Conservation (phyloP, 1,140 invertebrate genomes). For the Aricia agestis region DNA sequence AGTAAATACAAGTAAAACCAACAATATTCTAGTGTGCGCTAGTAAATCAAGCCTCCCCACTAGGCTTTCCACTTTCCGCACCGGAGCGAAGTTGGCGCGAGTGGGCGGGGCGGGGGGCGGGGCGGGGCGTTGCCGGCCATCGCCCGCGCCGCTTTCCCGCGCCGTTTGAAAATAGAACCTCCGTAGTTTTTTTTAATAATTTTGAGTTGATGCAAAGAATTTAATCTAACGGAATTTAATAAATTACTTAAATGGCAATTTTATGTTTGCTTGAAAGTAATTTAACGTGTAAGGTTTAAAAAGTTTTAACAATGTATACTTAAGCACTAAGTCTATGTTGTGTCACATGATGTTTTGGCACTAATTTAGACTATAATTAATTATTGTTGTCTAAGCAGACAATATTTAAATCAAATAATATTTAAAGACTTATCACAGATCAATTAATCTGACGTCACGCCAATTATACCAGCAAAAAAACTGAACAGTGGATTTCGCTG, state of each 20-base stretch:
- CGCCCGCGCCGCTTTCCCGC: slow-evolving; percentile 45
- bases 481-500: background rate
- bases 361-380: too few relatives aligned
- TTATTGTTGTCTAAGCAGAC: too few relatives aligned
- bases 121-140: slow-evolving; percentile 27
- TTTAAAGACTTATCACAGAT: too few relatives aligned
- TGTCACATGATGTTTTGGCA: too few relatives aligned
- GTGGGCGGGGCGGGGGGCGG: slow-evolving; percentile 58
- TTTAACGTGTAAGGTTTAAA: too few relatives aligned
- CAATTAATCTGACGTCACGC: background rate
- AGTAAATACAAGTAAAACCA: background rate
- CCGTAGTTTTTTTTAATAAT: background rate
- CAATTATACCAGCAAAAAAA: background rate
- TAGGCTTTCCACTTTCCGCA: slow-evolving; percentile 56
- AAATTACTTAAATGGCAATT: too few relatives aligned
- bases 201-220: slow-evolving; percentile 1
- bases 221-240: too few relatives aligned
- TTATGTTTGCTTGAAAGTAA: too few relatives aligned
- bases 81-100: slow-evolving; percentile 54
- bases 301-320: too few relatives aligned
- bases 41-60: background rate
- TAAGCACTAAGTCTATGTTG: too few relatives aligned
- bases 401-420: too few relatives aligned
- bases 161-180: slow-evolving; percentile 38
- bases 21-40: background rate